Evolutionary conservation across 2,113 vertebrate genomes (phyloP), one percentile per base, ranked within the genome.

Genomic region (Xenopus laevis): DNA sequence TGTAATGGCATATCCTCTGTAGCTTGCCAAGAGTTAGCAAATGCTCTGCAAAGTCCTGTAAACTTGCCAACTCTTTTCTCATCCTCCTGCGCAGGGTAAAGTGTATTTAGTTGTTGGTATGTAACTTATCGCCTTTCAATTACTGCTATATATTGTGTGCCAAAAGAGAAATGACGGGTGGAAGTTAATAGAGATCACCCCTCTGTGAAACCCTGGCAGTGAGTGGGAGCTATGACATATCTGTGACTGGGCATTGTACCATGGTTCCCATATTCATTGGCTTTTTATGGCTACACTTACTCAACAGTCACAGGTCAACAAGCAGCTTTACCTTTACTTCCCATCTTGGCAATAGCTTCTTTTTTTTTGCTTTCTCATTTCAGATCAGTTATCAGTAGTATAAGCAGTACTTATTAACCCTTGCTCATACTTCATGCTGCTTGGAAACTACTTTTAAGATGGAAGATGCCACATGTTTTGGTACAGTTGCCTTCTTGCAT

Each of bases 241-340:
- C 72, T 59, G 40, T 60, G 46, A 1, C 59, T 27, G 33, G 62
- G 20, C 58, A n/a, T 7, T 1, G 13, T 23, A 12, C 46, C 50
- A 21, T 15, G 16, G 21, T 52, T 68, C 68, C 65, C 33, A n/a
- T 68, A 52, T 75, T 59, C 57, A 68, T 53, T 23, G 16, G 52
- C 63, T 61, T 68, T 72, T 33, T 60, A 12, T 68, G 65, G 55
- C 55, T 59, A 47, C 73, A 23, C 10, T 68, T 68, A 27, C 46
- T 55, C 13, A 69, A 69, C 27, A 23, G 45, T 55, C 66, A 69
- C 58, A 63, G 73, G 73, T 76, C 73, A 76, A 52, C 13, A 44
- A 69, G 52, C 73, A 76, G 73, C 65, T 69, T 69, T 69, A 63
- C 59, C 59, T 64, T 76, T 76, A 52, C 21, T 66, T 76, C 69